These are phyloP conservation scores for Stenotaenia linearis DNA, from an alignment of 2,888 invertebrate species.

Conservation along the genomic window DNA sequence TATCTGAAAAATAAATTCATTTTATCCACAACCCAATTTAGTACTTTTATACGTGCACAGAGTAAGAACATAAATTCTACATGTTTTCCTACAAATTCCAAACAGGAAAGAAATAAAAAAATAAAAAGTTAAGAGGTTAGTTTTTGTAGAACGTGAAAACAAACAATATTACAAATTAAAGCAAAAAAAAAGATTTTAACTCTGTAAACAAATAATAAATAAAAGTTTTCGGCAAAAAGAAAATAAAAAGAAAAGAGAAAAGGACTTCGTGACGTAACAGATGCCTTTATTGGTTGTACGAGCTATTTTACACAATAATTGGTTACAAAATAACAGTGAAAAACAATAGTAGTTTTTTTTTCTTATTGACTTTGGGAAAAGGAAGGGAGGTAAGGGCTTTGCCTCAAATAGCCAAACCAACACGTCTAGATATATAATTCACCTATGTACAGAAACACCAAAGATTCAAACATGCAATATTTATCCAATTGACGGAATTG, in stretches of 20 bases:
- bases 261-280: constrained; percentile 17
- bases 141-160: neutral
- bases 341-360: constrained; percentile 24
- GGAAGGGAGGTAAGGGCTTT: constrained; percentile 21
- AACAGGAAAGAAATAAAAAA: neutral
- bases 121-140: neutral
- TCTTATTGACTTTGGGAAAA: neutral
- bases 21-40: constrained; percentile 24
- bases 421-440: constrained; percentile 22
- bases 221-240: neutral
- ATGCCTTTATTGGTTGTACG: constrained; percentile 33
- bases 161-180: neutral
- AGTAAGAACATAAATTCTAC: neutral
- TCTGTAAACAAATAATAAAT: neutral
- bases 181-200: neutral
- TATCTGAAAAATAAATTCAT: constrained; percentile 26
- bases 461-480: constrained; percentile 31
- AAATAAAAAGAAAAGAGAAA: neutral
- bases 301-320: constrained; percentile 32
- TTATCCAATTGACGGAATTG: constrained; percentile 27
- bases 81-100: neutral
- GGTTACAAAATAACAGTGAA: constrained; percentile 33
- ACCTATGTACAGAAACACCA: constrained; percentile 31
- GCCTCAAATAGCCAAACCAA: constrained; percentile 27
- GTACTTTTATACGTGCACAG: constrained; percentile 1